Percentiles rank a stretch among this genome's conserved stretches.
phyloP scores from a whole-genome alignment of 2,888 invertebrate genomes.

The Archips xylosteana region DNA sequence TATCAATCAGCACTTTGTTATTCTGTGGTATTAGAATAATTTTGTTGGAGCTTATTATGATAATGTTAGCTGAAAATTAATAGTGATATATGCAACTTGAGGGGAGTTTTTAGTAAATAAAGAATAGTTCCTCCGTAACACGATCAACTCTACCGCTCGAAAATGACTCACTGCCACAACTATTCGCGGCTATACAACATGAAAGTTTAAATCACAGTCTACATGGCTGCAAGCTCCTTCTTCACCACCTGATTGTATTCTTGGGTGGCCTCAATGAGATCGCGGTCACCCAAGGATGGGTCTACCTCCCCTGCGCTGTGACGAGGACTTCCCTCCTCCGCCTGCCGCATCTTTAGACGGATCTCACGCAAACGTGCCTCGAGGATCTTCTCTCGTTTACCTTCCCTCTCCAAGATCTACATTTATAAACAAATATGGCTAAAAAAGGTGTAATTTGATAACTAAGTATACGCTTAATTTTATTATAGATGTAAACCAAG shows the following conservation, averaged over 20 bases:
- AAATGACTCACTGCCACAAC: background rate
- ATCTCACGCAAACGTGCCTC: constrained; percentile 95
- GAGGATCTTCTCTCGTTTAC: constrained; percentile 94
- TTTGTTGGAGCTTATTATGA: background rate
- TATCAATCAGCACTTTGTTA: too few relatives aligned
- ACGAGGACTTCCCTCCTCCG: constrained; percentile 61
- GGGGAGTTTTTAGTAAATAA: too few relatives aligned
- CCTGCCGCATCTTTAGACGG: constrained; percentile 82
- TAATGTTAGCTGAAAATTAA: background rate
- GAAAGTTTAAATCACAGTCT: background rate
- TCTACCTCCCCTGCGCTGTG: constrained; percentile 56
- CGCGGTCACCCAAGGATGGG: constrained; percentile 60
- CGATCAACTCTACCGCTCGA: too few relatives aligned
- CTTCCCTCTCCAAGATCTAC: constrained; percentile 95
- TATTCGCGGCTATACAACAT: background rate
- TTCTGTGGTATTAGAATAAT: too few relatives aligned
- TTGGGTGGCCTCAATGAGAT: constrained; percentile 62
- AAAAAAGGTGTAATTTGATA: background rate
- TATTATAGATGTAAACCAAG: too few relatives aligned
- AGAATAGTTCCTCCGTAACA: too few relatives aligned
- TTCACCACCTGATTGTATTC: constrained; percentile 60
- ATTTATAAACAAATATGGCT: background rate
- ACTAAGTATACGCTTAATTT: too few relatives aligned
- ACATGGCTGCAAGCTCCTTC: constrained; percentile 45
- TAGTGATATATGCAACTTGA: too few relatives aligned